Evolutionary conservation across 1,140 invertebrate species (phyloP).

Genomic region (Drosophila kurseongensis): DNA sequence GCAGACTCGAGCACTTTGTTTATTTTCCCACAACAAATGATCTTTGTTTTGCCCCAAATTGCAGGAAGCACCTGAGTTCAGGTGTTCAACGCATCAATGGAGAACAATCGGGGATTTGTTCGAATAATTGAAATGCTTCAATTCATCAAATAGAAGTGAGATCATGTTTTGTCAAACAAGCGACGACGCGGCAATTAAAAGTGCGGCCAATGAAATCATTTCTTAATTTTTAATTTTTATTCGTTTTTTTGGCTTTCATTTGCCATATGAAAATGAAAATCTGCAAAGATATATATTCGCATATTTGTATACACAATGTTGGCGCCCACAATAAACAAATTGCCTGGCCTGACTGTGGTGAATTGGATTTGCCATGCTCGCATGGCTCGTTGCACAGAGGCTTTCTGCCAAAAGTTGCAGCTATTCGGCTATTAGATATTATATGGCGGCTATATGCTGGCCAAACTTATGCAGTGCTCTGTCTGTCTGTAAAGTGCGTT

Average conservation of each 20-base stretch:
- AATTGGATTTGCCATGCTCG: conserved; percentile 62
- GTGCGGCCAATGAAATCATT: conserved; percentile 72
- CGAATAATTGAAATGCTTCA: conserved; percentile 24
- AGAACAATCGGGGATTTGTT: conserved; percentile 29
- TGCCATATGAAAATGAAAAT: conserved; percentile 14
- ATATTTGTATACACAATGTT: conserved; percentile 49
- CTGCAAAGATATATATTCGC: conserved; percentile 21
- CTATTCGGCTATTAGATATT: conserved; percentile 34
- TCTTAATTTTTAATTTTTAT: conserved; percentile 18
- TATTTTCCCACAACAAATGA: conserved; percentile 55
- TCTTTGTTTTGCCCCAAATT: conserved; percentile 74
- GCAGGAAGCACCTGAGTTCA: conserved; percentile 66
- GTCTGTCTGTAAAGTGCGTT: conserved; percentile 46
- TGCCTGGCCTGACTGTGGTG: conserved; percentile 70
- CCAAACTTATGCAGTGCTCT: conserved; percentile 26
- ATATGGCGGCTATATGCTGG: conserved; percentile 19
- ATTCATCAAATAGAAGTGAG: conserved; percentile 54
- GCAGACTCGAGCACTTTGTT: conserved; percentile 42
- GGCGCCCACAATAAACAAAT: conserved; percentile 80
- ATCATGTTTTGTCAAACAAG: conserved; percentile 70
- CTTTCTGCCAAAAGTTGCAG: conserved; percentile 61
- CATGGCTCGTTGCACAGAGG: conserved; percentile 59
- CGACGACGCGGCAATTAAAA: conserved; percentile 63
- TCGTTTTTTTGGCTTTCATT: conserved; percentile 5
- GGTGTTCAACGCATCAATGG: conserved; percentile 53